phyloP scores from a whole-genome alignment of 2,797 vertebrate species.

The Anisognathus igniventris region DNA sequence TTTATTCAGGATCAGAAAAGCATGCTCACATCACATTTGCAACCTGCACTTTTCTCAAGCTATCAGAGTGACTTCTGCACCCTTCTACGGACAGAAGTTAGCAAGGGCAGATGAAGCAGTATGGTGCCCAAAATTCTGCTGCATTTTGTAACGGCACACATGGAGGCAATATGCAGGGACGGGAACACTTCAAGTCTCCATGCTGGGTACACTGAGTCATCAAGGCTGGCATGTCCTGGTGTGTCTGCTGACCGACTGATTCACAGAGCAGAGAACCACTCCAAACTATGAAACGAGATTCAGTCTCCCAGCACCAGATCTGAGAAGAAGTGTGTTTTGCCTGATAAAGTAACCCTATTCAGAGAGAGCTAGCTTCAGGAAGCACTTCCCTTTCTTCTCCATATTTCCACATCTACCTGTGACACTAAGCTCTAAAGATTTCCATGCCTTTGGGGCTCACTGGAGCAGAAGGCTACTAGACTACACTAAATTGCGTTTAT shows the following conservation, averaged over 20 bases:
- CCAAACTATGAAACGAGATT: neutral
- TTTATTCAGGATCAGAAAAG: neutral
- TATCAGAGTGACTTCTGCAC: neutral
- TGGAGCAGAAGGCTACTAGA: neutral
- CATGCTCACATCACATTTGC: neutral
- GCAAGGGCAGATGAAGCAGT: neutral
- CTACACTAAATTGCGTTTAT: rapidly evolving
- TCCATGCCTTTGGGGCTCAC: neutral
- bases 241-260: neutral
- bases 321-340: neutral
- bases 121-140: neutral
- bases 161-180: neutral
- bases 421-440: neutral
- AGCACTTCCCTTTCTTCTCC: neutral
- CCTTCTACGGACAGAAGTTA: neutral
- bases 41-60: neutral
- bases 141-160: neutral
- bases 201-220: neutral
- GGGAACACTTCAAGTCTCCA: neutral
- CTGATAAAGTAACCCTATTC: neutral
- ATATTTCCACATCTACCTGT: rapidly evolving
- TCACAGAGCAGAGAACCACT: neutral
- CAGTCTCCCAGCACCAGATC: neutral
- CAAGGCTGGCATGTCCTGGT: neutral
- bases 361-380: no score